Conservation (phyloP, 2,888 invertebrate species). For the Diaprepes abbreviatus region DNA sequence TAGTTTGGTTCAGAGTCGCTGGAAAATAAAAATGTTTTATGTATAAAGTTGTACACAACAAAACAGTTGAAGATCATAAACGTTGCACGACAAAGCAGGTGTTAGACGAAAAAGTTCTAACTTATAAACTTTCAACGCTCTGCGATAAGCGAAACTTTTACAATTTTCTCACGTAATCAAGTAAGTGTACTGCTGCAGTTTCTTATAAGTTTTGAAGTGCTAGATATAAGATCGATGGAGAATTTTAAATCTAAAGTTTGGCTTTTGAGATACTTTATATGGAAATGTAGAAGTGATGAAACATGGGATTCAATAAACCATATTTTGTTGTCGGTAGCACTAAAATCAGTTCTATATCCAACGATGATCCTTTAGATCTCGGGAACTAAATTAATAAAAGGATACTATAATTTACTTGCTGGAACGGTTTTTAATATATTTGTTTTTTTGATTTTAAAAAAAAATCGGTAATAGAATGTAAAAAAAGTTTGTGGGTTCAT, state of each 20-base stretch:
- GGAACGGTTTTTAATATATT: no score
- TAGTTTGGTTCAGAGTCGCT: no score
- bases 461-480: no score
- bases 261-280: conserved; percentile 14
- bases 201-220: conserved; percentile 41
- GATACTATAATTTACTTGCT: no score
- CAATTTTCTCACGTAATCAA: conserved; percentile 47
- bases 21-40: neutral
- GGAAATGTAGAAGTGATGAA: no score
- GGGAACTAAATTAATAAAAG: no score
- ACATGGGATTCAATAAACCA: no score
- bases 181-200: conserved; percentile 40
- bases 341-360: no score
- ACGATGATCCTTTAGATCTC: no score
- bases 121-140: conserved; percentile 34
- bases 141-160: conserved; percentile 36
- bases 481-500: no score
- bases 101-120: conserved; percentile 32
- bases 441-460: no score
- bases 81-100: conserved; percentile 35
- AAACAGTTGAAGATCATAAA: conserved; percentile 47
- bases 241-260: conserved; percentile 18
- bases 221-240: conserved; percentile 18
- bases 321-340: no score
- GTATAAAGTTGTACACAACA: conserved; percentile 34